Evolutionary conservation across 2,888 invertebrate species (phyloP), one percentile per base, ranked within the genome.

Genomic region (Pterobdella sp.): DNA sequence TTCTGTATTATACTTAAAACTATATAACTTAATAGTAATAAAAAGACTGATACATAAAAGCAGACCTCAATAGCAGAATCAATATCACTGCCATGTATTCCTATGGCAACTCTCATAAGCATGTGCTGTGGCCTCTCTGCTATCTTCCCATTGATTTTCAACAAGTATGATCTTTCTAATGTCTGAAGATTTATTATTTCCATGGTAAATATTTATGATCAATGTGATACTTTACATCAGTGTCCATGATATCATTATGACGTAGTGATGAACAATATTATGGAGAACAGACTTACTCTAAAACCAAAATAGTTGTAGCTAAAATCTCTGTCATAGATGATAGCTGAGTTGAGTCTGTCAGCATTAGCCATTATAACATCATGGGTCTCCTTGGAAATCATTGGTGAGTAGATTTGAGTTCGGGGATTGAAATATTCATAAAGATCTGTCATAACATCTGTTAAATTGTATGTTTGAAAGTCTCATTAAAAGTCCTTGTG

Each of bases 301-400:
- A 97, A 97, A n/a, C 97, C 98, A 87, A 99, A 98, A 83, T 94
- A 98, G 81, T 94, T 95, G 85, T 96, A 98, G 75, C 88, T 90
- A 84, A 93, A 98, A 84, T 98, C 98, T 79, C 97, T 88, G 81
- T 96, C 94, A 84, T 97, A 95, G 60, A 96, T 92, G 79, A 98
- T 94, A 31, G 94, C 90, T 3, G 95, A 94, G 84, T 98, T 94
- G 69, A 98, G 85, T 76, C 88, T 87, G 52, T 93, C 92, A n/a
- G 93, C 90, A 85, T 97, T 88, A 74, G 90, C 87, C 86, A 90
- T 88, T 18, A 97, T 89, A 68, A 95, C 89, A 42, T 90, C 87
- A 80, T 91, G 89, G 80, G 91, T 89, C 77, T 88, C 88, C 64
- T 93, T 89, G 0, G 93, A 92, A 7, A 98, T 92, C 89, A 95